Base-by-base conservation (phyloP, 2,113 vertebrate genomes). In the Sphaerodactylus townsendi region DNA sequence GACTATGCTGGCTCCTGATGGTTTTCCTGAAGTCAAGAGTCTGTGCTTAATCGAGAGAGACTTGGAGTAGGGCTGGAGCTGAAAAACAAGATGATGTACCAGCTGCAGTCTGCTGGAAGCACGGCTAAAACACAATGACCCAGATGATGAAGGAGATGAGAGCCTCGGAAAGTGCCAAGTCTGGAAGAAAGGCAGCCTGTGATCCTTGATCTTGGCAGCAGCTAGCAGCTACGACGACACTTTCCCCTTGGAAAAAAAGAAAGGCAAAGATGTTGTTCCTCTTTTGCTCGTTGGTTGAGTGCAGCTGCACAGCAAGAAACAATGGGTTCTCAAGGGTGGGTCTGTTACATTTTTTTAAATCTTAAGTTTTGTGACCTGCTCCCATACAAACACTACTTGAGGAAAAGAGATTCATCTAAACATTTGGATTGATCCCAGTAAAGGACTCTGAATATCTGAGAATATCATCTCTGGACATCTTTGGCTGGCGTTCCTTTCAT, bases 71-170 rank as follows among this genome's bases (percentile, higher is more conserved):
- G 71, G 44, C 1, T 7, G 3, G 30, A 19, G 10, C 23, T 65
- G 71, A 44, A 87, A 35, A 23, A 85, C 79, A 65, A 50, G 74
- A 6, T 68, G 33, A 53, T 70, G 50, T 17, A 86, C 15, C 30
- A 77, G 69, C 71, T 90, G 74, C 62, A 44, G 79, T 4, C 2
- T 74, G 4, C 77, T 90, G 68, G 17, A 82, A 84, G 6, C 73
- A 65, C 41, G 85, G 39, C 11, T 81, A 59, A 56, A 83, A 4
- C 17, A 59, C 30, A 81, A 3, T 14, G 85, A 10, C 39, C 56
- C 13, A 83, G 80, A 35, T n/a, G 23, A 79, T 11, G 77, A 8
- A 0, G 0, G 23, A 44, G 65, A 5, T 39, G 64, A 25, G 85
- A 84, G 9, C 30, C 78, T 77, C 75, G 30, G 62, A 5, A 83